Percentiles rank a stretch among this genome's conserved stretches.
These are phyloP conservation scores for Zaprionus nigranus DNA, from an alignment of 1,140 invertebrate species.

Conservation along the genomic window DNA sequence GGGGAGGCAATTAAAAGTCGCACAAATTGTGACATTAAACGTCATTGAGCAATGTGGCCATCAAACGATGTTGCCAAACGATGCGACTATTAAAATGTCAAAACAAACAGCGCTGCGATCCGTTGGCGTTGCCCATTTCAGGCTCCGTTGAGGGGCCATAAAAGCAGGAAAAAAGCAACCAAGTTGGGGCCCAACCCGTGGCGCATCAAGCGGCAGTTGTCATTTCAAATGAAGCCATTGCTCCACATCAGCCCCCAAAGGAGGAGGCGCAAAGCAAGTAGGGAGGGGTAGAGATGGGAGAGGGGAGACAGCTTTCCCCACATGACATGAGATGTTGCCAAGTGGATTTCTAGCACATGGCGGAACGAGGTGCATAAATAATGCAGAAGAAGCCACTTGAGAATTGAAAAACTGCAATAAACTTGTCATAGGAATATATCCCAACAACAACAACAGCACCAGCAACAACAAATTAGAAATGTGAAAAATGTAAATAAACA, in stretches of 20 bases:
- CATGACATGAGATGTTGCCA: constrained; percentile 55
- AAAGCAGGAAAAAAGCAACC: constrained; percentile 50
- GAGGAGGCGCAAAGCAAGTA: not conserved
- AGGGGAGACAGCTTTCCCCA: constrained; percentile 49
- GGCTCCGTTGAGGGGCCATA: constrained; percentile 53
- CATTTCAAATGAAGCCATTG: constrained; percentile 78
- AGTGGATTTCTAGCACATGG: constrained; percentile 76
- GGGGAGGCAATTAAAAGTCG: constrained; percentile 37
- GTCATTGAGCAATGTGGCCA: constrained; percentile 55
- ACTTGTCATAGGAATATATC: constrained; percentile 30
- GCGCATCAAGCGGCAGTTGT: constrained; percentile 71
- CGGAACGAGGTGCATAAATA: constrained; percentile 72
- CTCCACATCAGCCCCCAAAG: constrained; percentile 57
- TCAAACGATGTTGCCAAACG: constrained; percentile 47
- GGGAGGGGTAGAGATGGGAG: not conserved
- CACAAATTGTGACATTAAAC: constrained; percentile 74
- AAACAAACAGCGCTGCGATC: constrained; percentile 59
- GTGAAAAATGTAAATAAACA: constrained; percentile 49
- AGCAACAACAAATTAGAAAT: constrained; percentile 44
- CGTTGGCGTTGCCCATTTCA: constrained; percentile 59
- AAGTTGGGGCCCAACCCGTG: constrained; percentile 57
- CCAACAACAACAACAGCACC: constrained; percentile 1
- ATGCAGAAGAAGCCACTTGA: constrained; percentile 71
- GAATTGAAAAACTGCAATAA: constrained; percentile 71
- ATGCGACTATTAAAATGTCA: constrained; percentile 76